Evolutionary conservation across 2,113 vertebrate species (phyloP).

Genomic region (Erinaceus europaeus): DNA sequence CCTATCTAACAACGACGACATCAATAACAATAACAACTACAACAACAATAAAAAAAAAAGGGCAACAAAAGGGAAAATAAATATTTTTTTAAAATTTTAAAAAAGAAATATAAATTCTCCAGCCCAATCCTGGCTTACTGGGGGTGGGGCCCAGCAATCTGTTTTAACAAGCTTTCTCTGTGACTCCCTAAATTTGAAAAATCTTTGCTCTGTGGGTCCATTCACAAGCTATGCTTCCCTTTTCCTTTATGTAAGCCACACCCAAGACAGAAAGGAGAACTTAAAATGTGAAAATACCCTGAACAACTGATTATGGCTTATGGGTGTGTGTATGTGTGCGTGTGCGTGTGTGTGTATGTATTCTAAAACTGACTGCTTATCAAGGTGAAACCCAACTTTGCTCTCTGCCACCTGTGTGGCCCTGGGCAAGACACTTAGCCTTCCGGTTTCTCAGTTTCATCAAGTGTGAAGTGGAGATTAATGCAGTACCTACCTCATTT

Average conservation of each 20-base stretch:
- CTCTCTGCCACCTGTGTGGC: background rate
- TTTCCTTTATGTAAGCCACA: conserved; percentile 37
- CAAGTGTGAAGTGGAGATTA: background rate
- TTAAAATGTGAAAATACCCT: conserved; percentile 33
- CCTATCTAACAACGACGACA: too few relatives aligned
- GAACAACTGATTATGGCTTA: conserved; percentile 10
- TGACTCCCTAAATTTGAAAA: conserved; percentile 23
- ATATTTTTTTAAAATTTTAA: too few relatives aligned
- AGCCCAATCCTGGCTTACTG: too few relatives aligned
- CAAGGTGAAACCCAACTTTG: background rate
- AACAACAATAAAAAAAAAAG: too few relatives aligned
- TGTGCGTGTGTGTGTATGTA: background rate
- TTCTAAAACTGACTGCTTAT: background rate
- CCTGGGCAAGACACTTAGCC: background rate
- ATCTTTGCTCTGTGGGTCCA: background rate
- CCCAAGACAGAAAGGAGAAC: conserved; percentile 39
- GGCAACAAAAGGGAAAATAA: too few relatives aligned
- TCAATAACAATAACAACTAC: too few relatives aligned
- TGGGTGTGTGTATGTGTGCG: background rate
- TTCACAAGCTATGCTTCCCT: background rate
- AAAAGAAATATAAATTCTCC: too few relatives aligned
- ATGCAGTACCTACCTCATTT: background rate
- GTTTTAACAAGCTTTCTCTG: conserved; percentile 38
- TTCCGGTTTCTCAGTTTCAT: conserved; percentile 8
- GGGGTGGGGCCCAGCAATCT: background rate